Percentiles rank a stretch among this genome's conserved stretches.
Conservation (phyloP, 2,113 vertebrate species). For the Osmerus eperlanus region DNA sequence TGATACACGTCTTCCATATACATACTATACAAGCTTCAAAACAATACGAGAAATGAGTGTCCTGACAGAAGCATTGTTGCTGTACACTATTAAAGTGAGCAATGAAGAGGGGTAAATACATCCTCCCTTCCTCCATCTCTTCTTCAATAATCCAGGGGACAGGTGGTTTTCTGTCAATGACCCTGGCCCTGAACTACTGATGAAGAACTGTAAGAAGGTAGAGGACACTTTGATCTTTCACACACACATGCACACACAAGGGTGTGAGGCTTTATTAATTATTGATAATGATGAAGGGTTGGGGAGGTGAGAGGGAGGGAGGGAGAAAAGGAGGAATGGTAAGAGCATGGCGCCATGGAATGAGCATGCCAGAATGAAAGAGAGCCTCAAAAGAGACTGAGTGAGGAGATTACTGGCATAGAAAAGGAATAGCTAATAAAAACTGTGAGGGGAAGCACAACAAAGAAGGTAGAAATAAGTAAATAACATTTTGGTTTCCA, state of each 20-base stretch:
- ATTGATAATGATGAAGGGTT: slow-evolving; percentile 20
- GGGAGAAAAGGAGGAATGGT: neutral
- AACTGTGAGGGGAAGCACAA: neutral
- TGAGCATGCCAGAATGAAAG: neutral
- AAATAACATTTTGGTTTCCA: neutral
- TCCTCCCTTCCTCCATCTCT: neutral
- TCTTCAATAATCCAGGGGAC: neutral
- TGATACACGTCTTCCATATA: no score
- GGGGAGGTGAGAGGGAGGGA: neutral
- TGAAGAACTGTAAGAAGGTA: neutral
- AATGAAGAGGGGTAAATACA: neutral
- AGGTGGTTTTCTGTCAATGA: slow-evolving; percentile 2
- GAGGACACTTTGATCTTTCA: slow-evolving; percentile 23
- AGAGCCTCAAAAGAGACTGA: neutral
- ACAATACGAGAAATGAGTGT: neutral
- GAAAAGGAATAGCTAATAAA: neutral
- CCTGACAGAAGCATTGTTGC: neutral
- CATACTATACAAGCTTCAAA: no score
- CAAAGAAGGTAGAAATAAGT: neutral
- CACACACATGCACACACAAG: neutral
- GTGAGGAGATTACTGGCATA: neutral
- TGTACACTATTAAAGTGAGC: neutral
- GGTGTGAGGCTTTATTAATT: slow-evolving; percentile 16
- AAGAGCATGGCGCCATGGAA: neutral
- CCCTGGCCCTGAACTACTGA: neutral